Percentiles rank a stretch among this genome's conserved stretches.
phyloP scores from a whole-genome alignment of 2,888 invertebrate species.

The Amorpha juglandis region DNA sequence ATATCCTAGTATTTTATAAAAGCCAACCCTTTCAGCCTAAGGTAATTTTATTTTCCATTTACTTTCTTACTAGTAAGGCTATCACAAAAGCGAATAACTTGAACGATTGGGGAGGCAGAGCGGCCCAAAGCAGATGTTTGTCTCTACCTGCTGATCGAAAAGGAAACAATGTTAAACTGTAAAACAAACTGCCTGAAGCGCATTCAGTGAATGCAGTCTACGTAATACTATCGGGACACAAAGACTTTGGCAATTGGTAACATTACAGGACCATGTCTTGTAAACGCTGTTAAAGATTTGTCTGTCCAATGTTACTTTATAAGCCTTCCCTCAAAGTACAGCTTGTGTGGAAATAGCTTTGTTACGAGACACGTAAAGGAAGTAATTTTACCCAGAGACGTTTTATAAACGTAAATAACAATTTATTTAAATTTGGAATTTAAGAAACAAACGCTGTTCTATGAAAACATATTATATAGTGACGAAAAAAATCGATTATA shows the following conservation, averaged over 20 bases:
- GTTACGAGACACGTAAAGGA: neutral
- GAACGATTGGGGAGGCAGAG: conserved; percentile 48
- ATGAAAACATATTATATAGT: conserved; percentile 36
- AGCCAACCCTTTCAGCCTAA: neutral
- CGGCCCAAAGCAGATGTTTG: conserved; percentile 66
- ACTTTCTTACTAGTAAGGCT: conserved; percentile 31
- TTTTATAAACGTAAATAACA: neutral
- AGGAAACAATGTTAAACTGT: conserved; percentile 77
- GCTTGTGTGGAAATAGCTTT: neutral
- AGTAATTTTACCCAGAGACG: neutral
- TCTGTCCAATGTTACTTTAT: neutral
- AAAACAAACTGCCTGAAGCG: conserved; percentile 70
- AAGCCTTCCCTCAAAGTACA: neutral
- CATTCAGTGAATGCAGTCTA: conserved; percentile 52
- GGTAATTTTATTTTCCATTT: neutral
- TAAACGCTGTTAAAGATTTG: neutral
- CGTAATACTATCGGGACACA: conserved; percentile 48
- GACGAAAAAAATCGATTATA: conserved; percentile 20
- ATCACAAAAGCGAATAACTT: conserved; percentile 56
- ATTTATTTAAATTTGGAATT: neutral
- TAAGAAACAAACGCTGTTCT: neutral
- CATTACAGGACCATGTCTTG: neutral
- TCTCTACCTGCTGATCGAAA: conserved; percentile 67
- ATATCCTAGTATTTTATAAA: neutral
- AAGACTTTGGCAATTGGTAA: conserved; percentile 32